Evolutionary conservation across 2,888 invertebrate genomes (phyloP), one percentile per base, ranked within the genome.

Genomic region (Lysandra bellargus): DNA sequence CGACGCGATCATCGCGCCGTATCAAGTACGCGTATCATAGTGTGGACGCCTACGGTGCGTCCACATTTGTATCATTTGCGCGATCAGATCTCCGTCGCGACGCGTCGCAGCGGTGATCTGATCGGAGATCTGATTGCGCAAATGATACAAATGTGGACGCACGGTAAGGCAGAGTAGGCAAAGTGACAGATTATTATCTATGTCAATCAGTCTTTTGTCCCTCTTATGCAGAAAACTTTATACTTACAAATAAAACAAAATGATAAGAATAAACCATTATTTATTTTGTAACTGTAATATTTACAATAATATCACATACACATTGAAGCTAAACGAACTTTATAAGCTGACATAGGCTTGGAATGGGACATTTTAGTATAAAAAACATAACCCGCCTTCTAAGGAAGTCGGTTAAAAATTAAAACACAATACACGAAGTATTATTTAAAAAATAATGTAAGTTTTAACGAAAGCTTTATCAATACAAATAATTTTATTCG

Each of bases 261-360:
- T 86, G 82, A 92, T 90, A 93, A 94, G 93, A 93, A 93, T 93
- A 93, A 92, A 93, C 89, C 90, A 90, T 92, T 91, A 93, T 92
- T 93, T 90, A 89, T 89, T 90, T 91, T 85, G 90, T 88, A 89
- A 89, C 87, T 89, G 87, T 91, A 91, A 90, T 90, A 93, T 92
- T 91, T 91, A 88, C 90, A 93, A 88, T 89, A 90, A 91, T 92
- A 93, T 93, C 94, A 94, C 92, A 92, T 91, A 91, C 92, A 91
- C 91, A 87, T 90, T 88, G 89, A 92, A 87, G 87, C 74, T 74
- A 74, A 74, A 44, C 74, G 40, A 74, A 44, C 44, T 44, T n/a
- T 74, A 44, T 74, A 74, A 44, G 40, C 44, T 74, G 73, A 44
- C 44, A 23, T 44, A 86, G 90, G 90, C 89, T 91, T 90, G 91